Percentiles rank a stretch among this genome's conserved stretches.
phyloP scores from a whole-genome alignment of 2,797 vertebrate species.

The Sebastes flavidus region DNA sequence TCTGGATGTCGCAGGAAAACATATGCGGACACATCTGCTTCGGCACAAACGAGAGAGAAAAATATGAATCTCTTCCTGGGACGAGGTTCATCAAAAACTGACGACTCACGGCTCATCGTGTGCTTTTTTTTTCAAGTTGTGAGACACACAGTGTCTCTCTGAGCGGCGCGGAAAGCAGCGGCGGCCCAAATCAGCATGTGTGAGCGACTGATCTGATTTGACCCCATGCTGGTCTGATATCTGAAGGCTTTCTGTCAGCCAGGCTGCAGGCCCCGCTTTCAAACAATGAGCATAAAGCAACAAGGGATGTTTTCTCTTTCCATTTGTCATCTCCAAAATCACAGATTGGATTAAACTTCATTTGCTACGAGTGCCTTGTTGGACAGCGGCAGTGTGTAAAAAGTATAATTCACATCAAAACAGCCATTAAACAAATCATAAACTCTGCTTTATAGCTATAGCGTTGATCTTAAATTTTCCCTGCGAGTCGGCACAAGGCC shows the following conservation, averaged over 20 bases:
- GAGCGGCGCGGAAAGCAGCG: slow-evolving; percentile 3
- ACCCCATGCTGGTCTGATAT: slow-evolving; percentile 28
- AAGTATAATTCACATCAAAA: slow-evolving; percentile 87
- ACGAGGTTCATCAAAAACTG: slow-evolving; percentile 72
- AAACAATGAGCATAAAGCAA: slow-evolving; percentile 60
- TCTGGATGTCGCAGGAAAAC: slow-evolving; percentile 83
- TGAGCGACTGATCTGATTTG: slow-evolving; percentile 23
- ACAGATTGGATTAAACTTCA: slow-evolving; percentile 82
- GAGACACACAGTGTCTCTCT: background rate
- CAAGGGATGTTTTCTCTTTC: slow-evolving; percentile 47
- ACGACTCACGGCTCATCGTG: slow-evolving; percentile 54
- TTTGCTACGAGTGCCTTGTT: slow-evolving; percentile 84
- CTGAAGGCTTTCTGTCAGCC: slow-evolving; percentile 2
- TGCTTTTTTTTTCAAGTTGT: slow-evolving; percentile 30
- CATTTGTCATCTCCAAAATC: slow-evolving; percentile 74
- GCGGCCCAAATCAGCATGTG: slow-evolving; percentile 12
- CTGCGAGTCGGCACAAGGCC: slow-evolving; percentile 77
- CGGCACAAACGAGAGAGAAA: slow-evolving; percentile 66
- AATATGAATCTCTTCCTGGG: slow-evolving; percentile 74
- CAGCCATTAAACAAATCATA: slow-evolving; percentile 86
- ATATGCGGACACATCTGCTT: slow-evolving; percentile 86
- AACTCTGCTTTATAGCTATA: slow-evolving; percentile 82
- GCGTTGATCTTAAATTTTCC: slow-evolving; percentile 84
- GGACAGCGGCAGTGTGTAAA: slow-evolving; percentile 83
- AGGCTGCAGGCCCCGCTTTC: slow-evolving; percentile 30